A percentile compares a stretch with the other conserved stretches of the same genome.
Conservation (phyloP, 2,888 invertebrate species). For the Amphimallon solstitiale region DNA sequence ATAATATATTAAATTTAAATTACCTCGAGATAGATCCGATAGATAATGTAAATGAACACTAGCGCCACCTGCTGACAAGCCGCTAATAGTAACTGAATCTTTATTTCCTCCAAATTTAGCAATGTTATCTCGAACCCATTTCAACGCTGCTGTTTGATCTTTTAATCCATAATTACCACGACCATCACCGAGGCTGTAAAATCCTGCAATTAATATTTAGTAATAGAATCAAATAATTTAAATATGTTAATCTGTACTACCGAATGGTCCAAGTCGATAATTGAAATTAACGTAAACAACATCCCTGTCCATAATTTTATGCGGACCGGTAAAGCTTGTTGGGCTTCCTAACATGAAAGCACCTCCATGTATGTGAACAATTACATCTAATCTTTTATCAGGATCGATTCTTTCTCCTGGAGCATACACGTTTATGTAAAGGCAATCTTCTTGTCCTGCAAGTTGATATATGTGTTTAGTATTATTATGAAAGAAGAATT, state of each 20-base stretch:
- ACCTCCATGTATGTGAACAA: constrained; percentile 65
- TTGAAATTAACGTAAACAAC: constrained; percentile 57
- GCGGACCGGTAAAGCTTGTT: constrained; percentile 61
- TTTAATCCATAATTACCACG: constrained; percentile 77
- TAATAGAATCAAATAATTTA: not conserved
- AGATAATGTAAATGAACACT: constrained; percentile 77
- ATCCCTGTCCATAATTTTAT: constrained; percentile 60
- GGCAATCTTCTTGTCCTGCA: constrained; percentile 74
- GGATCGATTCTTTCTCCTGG: constrained; percentile 64
- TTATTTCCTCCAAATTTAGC: constrained; percentile 75
- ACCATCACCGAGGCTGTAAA: constrained; percentile 75
- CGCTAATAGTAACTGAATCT: constrained; percentile 71
- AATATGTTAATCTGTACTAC: constrained; percentile 44
- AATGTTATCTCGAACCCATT: constrained; percentile 74
- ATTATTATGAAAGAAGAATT: not conserved
- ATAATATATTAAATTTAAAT: too few species aligned
- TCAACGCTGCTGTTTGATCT: constrained; percentile 74
- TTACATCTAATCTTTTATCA: constrained; percentile 60
- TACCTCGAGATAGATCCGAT: constrained; percentile 68
- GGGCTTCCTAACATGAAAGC: constrained; percentile 63
- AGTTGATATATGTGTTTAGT: not conserved
- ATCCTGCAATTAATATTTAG: constrained; percentile 63
- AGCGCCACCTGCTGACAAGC: constrained; percentile 76
- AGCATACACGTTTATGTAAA: constrained; percentile 72
- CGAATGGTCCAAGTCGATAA: constrained; percentile 56